phyloP scores from a whole-genome alignment of 2,113 vertebrate species.

The Benitochromis conjunctus region DNA sequence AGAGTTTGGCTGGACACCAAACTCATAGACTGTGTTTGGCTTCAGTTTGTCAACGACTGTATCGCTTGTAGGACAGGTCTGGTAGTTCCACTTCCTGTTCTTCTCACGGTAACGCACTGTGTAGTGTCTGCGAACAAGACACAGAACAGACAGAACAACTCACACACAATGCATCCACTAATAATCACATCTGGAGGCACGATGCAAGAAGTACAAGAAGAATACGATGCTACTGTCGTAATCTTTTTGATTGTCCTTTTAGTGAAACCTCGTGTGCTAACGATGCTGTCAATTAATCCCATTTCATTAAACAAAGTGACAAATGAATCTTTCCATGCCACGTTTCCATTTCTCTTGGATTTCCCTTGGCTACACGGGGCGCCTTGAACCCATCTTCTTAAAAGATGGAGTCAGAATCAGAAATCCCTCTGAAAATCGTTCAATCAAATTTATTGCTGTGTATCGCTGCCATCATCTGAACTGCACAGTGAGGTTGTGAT shows the following conservation, averaged over 20 bases:
- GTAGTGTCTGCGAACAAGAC: slow-evolving; percentile 78
- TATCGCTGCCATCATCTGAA: not conserved
- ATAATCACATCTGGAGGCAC: not conserved
- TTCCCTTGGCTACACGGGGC: not conserved
- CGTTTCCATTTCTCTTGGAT: not conserved
- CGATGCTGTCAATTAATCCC: not conserved
- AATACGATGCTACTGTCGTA: not conserved
- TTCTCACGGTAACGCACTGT: slow-evolving; percentile 93
- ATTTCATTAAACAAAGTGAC: not conserved
- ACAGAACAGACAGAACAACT: not conserved
- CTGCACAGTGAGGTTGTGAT: not conserved
- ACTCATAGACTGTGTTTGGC: slow-evolving; percentile 88
- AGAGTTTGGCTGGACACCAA: slow-evolving; percentile 85
- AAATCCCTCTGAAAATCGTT: not conserved
- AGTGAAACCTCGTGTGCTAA: not conserved
- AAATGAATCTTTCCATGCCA: not conserved
- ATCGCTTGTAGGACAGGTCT: slow-evolving; percentile 89
- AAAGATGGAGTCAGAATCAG: not conserved
- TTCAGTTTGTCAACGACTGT: slow-evolving; percentile 90
- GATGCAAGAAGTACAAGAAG: not conserved
- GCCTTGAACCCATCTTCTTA: not conserved
- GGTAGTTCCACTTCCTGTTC: slow-evolving; percentile 90
- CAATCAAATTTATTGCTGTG: not conserved
- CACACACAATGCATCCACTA: not conserved
- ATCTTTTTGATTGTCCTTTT: not conserved